These are phyloP conservation scores for Sycophaga agraensis DNA, from an alignment of 1,140 invertebrate species.

Conservation along the genomic window DNA sequence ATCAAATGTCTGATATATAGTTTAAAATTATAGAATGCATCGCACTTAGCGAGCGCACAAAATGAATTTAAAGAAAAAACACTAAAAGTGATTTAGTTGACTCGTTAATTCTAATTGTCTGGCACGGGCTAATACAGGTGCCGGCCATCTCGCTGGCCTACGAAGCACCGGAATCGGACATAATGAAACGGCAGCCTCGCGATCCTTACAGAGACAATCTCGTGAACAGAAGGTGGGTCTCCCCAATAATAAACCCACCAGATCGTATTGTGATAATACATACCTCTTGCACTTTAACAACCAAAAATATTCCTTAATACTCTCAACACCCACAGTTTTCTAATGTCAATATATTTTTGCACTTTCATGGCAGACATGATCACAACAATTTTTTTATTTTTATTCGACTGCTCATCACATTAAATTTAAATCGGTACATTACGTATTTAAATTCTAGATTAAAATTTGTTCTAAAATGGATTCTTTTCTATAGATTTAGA, in stretches of 20 bases:
- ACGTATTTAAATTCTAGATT: no score
- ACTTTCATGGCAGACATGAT: not conserved
- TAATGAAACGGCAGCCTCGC: constrained; percentile 94
- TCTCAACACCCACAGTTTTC: not conserved
- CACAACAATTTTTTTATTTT: no score
- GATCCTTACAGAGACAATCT: constrained; percentile 92
- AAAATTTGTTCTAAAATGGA: no score
- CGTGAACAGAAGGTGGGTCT: constrained; percentile 83
- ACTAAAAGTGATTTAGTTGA: constrained; percentile 14
- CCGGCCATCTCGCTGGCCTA: constrained; percentile 96
- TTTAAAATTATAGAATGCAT: no score
- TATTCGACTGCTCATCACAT: no score
- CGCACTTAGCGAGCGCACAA: not conserved
- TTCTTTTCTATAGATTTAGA: no score
- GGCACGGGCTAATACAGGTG: constrained; percentile 63
- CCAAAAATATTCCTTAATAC: not conserved
- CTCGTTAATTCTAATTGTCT: constrained; percentile 21
- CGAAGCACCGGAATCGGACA: constrained; percentile 94
- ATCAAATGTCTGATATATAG: no score
- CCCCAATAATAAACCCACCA: constrained; percentile 10
- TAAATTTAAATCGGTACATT: no score
- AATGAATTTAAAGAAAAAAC: not conserved
- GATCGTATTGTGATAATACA: constrained; percentile 2
- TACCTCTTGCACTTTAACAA: constrained; percentile 21
- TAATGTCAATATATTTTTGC: not conserved